phyloP scores from a whole-genome alignment of 1,140 invertebrate genomes.

The Pteromalus puparum region DNA sequence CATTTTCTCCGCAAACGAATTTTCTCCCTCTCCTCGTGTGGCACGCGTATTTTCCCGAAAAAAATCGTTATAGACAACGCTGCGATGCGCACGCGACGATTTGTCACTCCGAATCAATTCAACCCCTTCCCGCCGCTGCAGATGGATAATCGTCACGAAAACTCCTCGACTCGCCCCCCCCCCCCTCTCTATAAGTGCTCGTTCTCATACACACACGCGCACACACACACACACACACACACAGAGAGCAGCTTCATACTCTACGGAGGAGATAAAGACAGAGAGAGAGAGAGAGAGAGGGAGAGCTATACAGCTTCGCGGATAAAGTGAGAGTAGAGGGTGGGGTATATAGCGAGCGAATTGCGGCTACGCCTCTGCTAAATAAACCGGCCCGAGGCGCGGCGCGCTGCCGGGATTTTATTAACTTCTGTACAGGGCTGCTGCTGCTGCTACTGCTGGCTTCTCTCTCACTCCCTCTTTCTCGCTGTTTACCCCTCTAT shows the following conservation, averaged over 20 bases:
- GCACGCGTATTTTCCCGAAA: not conserved
- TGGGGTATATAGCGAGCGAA: conserved; percentile 52
- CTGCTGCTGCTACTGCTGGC: conserved; percentile 54
- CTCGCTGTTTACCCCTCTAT: conserved; percentile 20
- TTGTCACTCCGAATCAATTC: not conserved
- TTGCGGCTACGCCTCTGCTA: conserved; percentile 71
- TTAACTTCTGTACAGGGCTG: conserved; percentile 73
- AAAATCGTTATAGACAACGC: not conserved
- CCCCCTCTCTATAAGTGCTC: not conserved
- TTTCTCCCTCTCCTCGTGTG: not conserved
- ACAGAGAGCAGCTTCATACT: not conserved
- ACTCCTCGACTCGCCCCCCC: not conserved
- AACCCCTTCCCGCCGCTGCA: not conserved
- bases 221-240: no score
- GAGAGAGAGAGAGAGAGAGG: not conserved
- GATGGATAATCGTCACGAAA: not conserved
- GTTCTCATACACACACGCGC: not conserved
- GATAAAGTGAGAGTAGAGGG: conserved; percentile 27
- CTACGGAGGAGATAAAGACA: not conserved
- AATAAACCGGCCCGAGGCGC: conserved; percentile 71
- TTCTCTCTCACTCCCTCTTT: conserved; percentile 12
- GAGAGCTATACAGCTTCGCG: not conserved
- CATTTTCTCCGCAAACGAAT: not conserved
- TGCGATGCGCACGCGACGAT: not conserved
- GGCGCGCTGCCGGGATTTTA: conserved; percentile 72